These are phyloP conservation scores for Luidia sarsii DNA, from an alignment of 53 echinoderm and acorn worm genomes.

Conservation along the genomic window DNA sequence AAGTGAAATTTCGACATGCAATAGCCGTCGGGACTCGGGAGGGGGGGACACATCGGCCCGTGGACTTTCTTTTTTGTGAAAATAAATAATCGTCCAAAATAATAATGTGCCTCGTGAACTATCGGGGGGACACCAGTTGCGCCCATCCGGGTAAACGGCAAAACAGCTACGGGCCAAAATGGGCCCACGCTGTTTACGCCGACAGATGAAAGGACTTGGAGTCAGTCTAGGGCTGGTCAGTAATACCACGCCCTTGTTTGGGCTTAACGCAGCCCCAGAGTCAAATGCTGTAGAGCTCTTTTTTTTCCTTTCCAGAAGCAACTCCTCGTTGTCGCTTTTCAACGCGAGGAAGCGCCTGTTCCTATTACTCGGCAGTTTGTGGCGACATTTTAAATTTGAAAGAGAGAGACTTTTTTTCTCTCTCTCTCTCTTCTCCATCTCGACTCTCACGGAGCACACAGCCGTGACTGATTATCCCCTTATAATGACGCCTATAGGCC, in stretches of 20 bases:
- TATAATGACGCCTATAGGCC: too few species aligned
- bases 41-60: too few species aligned
- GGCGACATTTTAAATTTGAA: not conserved
- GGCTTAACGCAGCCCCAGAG: not conserved
- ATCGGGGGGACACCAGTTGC: too few species aligned
- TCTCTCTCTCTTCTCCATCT: too few species aligned
- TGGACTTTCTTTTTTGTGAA: too few species aligned
- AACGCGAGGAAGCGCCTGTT: not conserved
- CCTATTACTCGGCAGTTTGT: not conserved
- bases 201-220: not conserved
- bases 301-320: not conserved
- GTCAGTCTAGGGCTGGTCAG: not conserved
- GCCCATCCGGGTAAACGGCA: too few species aligned
- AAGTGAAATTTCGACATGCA: too few species aligned
- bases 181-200: too few species aligned
- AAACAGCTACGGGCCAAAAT: too few species aligned
- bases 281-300: not conserved
- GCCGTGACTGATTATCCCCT: not conserved
- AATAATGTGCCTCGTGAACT: too few species aligned
- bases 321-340: not conserved
- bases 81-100: too few species aligned
- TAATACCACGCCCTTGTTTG: too few species aligned
- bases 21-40: slow-evolving; percentile 9
- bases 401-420: not conserved
- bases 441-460: not conserved